Conservation (phyloP, 37 sponge, comb jelly and placozoan species). For the Petrosia ficiformis region DNA sequence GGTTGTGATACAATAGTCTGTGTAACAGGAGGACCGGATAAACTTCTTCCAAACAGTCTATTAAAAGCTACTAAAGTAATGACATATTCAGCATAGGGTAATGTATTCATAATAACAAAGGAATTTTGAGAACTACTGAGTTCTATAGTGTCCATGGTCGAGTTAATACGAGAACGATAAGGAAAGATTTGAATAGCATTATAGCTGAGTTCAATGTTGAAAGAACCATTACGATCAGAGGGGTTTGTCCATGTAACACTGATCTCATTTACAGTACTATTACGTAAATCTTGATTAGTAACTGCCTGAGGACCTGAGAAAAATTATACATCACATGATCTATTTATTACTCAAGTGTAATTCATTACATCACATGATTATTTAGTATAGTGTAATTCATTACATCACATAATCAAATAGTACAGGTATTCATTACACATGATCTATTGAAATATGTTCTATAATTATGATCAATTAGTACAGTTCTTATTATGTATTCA, state of each 20-base stretch:
- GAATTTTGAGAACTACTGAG: neutral
- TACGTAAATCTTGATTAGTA: neutral
- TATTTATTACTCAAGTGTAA: no score
- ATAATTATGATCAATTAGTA: no score
- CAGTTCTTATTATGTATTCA: no score
- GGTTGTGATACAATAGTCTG: neutral
- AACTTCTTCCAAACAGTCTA: neutral
- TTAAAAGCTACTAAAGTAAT: constrained; percentile 37
- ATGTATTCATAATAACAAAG: constrained; percentile 6
- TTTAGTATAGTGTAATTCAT: no score
- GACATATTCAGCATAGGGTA: constrained; percentile 34
- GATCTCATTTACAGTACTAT: neutral
- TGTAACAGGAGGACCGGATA: neutral
- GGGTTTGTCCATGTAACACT: constrained; percentile 20
- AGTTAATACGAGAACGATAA: constrained; percentile 4
- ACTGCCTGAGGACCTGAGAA: constrained; percentile 26
- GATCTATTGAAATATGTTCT: no score
- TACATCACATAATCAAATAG: no score
- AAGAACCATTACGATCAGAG: constrained; percentile 27
- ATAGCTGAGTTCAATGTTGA: constrained; percentile 1
- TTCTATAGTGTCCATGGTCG: neutral
- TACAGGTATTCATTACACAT: no score
- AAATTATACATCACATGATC: neutral
- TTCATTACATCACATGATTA: no score
- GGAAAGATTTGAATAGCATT: constrained; percentile 2